Base-by-base conservation (phyloP, 2,888 invertebrate genomes). In the Xanthia icteritia region DNA sequence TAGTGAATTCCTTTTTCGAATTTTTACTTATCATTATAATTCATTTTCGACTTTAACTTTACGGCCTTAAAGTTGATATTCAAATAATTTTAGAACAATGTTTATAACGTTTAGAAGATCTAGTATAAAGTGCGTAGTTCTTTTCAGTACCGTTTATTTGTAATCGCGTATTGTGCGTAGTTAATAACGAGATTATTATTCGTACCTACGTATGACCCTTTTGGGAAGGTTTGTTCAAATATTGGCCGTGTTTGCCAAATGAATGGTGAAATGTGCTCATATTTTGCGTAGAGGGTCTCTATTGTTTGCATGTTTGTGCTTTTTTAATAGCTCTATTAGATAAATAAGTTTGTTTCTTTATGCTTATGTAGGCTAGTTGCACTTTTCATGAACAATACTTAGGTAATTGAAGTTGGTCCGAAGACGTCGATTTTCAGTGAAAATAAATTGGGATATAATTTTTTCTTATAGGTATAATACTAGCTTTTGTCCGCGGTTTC, bases 151-250 rank as follows among this genome's bases (percentile, higher is more conserved):
- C 93, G 93, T 94, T 93, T 94, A 93, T 94, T 94, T 94, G 88
- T 89, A 83, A 90, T 91, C 81, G 91, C 87, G 92, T 92, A 93
- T 94, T 94, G 94, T 92, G 90, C 88, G 89, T 89, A 89, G 89
- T 91, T 92, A 92, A 91, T 94, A 94, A 96, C 92, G 84, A 93
- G 94, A 95, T 95, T 95, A 94, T 94, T 93, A 93, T 94, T 91
- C 86, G 85, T 86, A 76, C n/a, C n/a, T n/a, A n/a, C 86, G 85
- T 86, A 76, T 85, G 83, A 82, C 83, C 81, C 87, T 86, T 88
- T 83, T 89, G 90, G 93, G 94, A 90, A 79, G 86, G 88, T 89
- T 92, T 93, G 94, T 89, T 93, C 93, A 95, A 95, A 95, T 94
- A 95, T 95, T 95, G 91, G 90, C 84, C 77, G 83, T 89, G 88